phyloP scores from a whole-genome alignment of 2,797 vertebrate species.

The Sylvilagus floridanus region DNA sequence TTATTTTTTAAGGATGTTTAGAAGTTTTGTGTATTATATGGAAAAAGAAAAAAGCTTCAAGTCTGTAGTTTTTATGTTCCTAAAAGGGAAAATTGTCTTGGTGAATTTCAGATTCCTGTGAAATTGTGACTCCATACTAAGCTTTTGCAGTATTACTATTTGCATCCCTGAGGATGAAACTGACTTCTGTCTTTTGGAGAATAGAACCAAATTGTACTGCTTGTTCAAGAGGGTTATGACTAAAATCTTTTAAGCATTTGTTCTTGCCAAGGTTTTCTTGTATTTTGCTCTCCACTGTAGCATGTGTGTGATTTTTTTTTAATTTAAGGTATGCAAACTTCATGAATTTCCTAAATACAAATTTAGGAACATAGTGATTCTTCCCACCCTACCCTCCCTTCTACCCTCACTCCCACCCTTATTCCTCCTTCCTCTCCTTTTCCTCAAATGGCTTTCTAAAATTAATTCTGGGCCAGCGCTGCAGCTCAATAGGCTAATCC shows the following conservation, averaged over 20 bases:
- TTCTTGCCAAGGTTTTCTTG: conserved; percentile 90
- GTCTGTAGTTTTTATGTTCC: conserved; percentile 88
- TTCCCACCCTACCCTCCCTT: no score
- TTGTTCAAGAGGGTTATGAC: conserved; percentile 83
- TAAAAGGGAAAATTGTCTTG: conserved; percentile 90
- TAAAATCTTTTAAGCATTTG: conserved; percentile 83
- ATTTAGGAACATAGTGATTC: no score
- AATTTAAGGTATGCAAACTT: background rate
- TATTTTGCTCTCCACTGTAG: conserved; percentile 83
- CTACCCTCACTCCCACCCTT: no score
- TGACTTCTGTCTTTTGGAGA: conserved; percentile 77
- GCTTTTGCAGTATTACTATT: conserved; percentile 87
- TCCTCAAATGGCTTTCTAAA: no score
- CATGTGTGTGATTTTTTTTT: conserved; percentile 81
- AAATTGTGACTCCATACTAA: conserved; percentile 90
- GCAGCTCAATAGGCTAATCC: no score
- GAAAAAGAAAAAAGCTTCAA: conserved; percentile 81
- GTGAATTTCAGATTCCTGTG: conserved; percentile 92
- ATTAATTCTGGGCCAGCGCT: no score
- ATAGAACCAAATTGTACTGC: conserved; percentile 81
- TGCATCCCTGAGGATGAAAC: conserved; percentile 86
- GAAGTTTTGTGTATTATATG: conserved; percentile 85
- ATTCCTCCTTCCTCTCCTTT: no score
- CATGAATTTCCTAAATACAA: background rate
- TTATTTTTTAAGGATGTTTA: conserved; percentile 87